Evolutionary conservation across 2,797 vertebrate species (phyloP).

Genomic region (Amblyraja radiata): DNA sequence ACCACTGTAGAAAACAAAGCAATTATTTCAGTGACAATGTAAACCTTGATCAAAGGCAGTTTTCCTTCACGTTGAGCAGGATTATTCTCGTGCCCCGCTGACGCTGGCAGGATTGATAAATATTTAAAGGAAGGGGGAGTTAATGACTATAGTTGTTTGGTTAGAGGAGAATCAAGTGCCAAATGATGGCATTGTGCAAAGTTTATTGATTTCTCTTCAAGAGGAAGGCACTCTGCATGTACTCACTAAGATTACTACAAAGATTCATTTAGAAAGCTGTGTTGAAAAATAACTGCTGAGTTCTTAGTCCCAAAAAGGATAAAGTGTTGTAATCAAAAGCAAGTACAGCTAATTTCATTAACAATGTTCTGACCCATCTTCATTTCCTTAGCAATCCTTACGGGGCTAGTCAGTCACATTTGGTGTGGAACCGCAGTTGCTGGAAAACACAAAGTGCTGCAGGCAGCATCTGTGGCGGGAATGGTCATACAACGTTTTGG

Average conservation of each 20-base stretch:
- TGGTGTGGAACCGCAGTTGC: too few relatives aligned
- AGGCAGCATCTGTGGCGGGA: too few relatives aligned
- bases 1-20: neutral
- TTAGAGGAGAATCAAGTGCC: neutral
- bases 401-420: neutral
- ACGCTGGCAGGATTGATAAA: neutral
- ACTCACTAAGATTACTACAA: neutral
- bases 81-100: neutral
- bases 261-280: neutral
- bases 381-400: neutral
- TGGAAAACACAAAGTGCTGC: too few relatives aligned
- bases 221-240: too few relatives aligned
- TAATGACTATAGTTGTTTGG: neutral
- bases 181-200: neutral
- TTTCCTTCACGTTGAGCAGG: neutral
- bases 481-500: too few relatives aligned
- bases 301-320: neutral
- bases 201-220: conserved; percentile 1
- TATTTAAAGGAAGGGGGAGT: neutral
- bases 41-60: conserved; percentile 7
- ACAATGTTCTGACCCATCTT: neutral
- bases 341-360: conserved; percentile 16
- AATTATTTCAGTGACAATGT: neutral
- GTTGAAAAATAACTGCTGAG: neutral
- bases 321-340: neutral